Evolutionary conservation across 1,140 invertebrate species (phyloP), one percentile per base, ranked within the genome.

Genomic region (Drosophila nebulosa): DNA sequence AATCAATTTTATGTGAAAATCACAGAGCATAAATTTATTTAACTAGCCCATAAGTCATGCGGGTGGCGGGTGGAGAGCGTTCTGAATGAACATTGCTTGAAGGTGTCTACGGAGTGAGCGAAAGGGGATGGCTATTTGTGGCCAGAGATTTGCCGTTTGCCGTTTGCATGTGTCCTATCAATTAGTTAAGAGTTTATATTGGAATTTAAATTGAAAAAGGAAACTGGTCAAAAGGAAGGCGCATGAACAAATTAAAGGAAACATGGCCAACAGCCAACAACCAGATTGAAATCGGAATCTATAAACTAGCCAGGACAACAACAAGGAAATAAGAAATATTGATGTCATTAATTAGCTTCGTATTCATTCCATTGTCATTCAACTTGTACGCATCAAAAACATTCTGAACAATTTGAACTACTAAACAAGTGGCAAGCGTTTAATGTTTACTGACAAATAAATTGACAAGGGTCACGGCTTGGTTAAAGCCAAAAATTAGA

Each of bases 1-100:
- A 86, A 86, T 86, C 83, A 88, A 86, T 86, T 86, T 86, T 86
- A 86, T 86, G 83, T 69, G 83, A 88, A 86, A 88, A 86, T 86
- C 81, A 86, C 83, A 81, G 81, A 81, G 83, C 83, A 86, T 86
- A 88, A 86, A 86, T 88, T 88, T 86, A 86, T 86, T 86, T 86
- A 86, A 86, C 81, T 86, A 86, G 78, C 81, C 64, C 78, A 86
- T 86, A 86, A 86, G 69, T 86, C 81, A 86, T 78, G 83, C 58
- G 64, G 73, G 27, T 35, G 18, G 32, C 1, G 21, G 32, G 32
- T 4, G 21, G 32, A n/a, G 22, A 24, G 14, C 10, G 39, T 16
- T 7, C 7, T 9, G 6, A 1, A 5, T 39, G 35, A 9, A n/a
- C n/a, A n/a, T n/a, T n/a, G 3, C 12, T 4, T 3, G 1, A 14